Percentiles rank a stretch among this genome's conserved stretches.
Evolutionary conservation across 2,888 invertebrate genomes (phyloP).

Genomic region (Axea sp.): DNA sequence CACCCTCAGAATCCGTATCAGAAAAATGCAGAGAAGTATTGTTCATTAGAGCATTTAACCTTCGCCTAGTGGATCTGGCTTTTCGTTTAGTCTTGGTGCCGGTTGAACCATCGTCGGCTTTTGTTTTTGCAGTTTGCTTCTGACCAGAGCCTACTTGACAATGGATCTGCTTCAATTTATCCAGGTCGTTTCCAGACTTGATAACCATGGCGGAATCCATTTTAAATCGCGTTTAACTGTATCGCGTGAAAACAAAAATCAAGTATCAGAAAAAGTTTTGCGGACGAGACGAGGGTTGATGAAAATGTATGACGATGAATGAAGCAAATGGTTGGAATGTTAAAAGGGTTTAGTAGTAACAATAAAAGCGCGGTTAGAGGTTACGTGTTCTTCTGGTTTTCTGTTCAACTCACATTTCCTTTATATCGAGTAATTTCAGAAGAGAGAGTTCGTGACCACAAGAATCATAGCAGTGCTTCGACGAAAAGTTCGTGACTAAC

Average conservation of each 20-base stretch:
- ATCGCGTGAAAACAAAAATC: slow-evolving; percentile 46
- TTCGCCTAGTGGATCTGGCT: slow-evolving; percentile 72
- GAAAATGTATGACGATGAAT: slow-evolving; percentile 13
- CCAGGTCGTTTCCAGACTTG: slow-evolving; percentile 45
- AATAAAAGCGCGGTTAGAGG: slow-evolving; percentile 14
- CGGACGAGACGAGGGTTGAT: neutral
- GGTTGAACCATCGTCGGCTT: slow-evolving; percentile 29
- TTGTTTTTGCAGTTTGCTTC: slow-evolving; percentile 22
- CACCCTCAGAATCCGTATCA: slow-evolving; percentile 78
- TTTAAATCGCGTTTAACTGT: slow-evolving; percentile 43
- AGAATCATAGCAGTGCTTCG: slow-evolving; percentile 51
- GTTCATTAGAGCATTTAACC: slow-evolving; percentile 75
- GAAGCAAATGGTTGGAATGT: slow-evolving; percentile 25
- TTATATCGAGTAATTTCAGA: slow-evolving; percentile 37
- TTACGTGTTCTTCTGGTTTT: slow-evolving; percentile 27
- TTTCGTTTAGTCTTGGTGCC: slow-evolving; percentile 73
- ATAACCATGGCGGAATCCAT: slow-evolving; percentile 41
- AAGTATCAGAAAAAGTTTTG: slow-evolving; percentile 28
- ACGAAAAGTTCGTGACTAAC: slow-evolving; percentile 64
- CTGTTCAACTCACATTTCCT: slow-evolving; percentile 51
- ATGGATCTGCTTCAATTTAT: slow-evolving; percentile 60
- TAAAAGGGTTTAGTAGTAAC: slow-evolving; percentile 8
- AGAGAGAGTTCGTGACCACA: slow-evolving; percentile 32
- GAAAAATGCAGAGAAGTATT: slow-evolving; percentile 77
- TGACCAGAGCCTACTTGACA: slow-evolving; percentile 60